A percentile compares a stretch with the other conserved stretches of the same genome.
phyloP scores from a whole-genome alignment of 2,888 invertebrate species.

The Poecilobothrus nobilitatus region DNA sequence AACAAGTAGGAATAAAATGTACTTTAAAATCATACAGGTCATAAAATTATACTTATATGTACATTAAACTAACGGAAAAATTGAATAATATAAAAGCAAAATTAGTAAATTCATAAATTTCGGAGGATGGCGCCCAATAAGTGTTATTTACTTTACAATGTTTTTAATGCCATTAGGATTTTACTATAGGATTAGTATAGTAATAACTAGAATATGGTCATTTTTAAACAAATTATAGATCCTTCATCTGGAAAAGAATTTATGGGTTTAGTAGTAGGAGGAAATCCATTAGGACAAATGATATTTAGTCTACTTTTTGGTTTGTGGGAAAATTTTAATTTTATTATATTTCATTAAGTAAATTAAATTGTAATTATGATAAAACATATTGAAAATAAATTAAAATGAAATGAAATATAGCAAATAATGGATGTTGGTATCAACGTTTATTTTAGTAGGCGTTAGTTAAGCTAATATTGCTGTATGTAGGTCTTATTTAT shows the following conservation, averaged over 20 bases:
- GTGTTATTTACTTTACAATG: constrained; percentile 80
- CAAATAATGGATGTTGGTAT: constrained; percentile 65
- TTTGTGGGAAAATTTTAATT: constrained; percentile 83
- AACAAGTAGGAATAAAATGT: too few species aligned
- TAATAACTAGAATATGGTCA: constrained; percentile 81
- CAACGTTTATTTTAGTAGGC: constrained; percentile 73
- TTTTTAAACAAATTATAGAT: constrained; percentile 80
- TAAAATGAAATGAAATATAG: too few species aligned
- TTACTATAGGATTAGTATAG: too few species aligned
- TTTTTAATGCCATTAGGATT: constrained; percentile 83
- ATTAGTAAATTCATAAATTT: constrained; percentile 29
- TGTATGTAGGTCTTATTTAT: constrained; percentile 73
- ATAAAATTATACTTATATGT: too few species aligned
- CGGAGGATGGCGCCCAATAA: constrained; percentile 61
- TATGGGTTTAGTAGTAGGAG: constrained; percentile 75
- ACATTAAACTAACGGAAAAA: constrained; percentile 29
- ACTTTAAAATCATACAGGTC: background rate
- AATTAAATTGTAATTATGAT: too few species aligned
- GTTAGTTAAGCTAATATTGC: constrained; percentile 82
- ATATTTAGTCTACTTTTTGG: constrained; percentile 76
- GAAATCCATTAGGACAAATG: constrained; percentile 81
- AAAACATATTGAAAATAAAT: too few species aligned
- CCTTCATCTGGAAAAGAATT: constrained; percentile 70
- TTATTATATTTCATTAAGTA: too few species aligned
- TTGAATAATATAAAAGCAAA: constrained; percentile 27